Percentiles rank a stretch among this genome's conserved stretches.
Evolutionary conservation across 2,797 vertebrate genomes (phyloP).

Genomic region (Balearica regulorum): DNA sequence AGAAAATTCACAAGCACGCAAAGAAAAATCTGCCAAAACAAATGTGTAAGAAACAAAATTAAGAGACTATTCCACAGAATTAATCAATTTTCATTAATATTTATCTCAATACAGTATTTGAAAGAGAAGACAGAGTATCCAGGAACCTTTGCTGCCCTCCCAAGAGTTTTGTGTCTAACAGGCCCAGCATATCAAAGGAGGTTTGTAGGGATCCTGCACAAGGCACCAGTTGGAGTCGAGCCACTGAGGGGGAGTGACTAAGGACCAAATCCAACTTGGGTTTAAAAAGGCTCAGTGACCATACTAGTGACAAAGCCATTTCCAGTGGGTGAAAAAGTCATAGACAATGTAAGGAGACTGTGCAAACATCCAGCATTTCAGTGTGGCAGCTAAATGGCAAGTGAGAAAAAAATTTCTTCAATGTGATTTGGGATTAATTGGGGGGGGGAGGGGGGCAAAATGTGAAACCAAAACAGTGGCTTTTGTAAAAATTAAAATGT

Average conservation of each 20-base stretch:
- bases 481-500: not conserved
- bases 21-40: not conserved
- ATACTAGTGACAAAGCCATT: not conserved
- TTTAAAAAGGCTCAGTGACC: not conserved
- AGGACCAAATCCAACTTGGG: not conserved
- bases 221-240: not conserved
- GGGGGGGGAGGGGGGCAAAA: not conserved
- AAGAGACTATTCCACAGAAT: not conserved
- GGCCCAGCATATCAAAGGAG: not conserved
- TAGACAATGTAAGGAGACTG: not conserved
- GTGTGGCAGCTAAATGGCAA: not conserved
- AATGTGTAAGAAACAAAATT: not conserved
- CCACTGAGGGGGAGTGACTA: not conserved
- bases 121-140: not conserved
- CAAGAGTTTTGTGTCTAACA: not conserved
- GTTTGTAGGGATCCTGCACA: not conserved
- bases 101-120: not conserved
- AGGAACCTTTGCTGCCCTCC: not conserved
- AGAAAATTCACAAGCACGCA: not conserved
- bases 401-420: not conserved
- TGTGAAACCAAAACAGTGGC: not conserved
- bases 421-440: not conserved
- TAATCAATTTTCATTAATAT: not conserved
- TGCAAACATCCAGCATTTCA: not conserved
- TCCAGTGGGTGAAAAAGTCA: not conserved